Evolutionary conservation across 2,797 vertebrate species (phyloP).

Genomic region (Lates japonicus): DNA sequence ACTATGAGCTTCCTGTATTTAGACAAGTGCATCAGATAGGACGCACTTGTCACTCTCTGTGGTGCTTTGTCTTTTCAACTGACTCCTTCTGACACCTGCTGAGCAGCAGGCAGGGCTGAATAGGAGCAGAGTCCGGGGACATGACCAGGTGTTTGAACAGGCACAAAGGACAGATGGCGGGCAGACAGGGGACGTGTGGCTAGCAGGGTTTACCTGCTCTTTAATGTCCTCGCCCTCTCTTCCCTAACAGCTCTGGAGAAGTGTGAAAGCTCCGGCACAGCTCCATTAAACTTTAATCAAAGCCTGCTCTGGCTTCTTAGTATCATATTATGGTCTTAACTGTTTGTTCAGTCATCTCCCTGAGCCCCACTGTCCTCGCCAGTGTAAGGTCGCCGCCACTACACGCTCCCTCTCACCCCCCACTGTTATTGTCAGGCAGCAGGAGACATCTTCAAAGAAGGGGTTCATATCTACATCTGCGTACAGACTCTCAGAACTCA

Average conservation of each 20-base stretch:
- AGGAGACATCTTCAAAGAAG: constrained; percentile 72
- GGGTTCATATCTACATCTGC: constrained; percentile 40
- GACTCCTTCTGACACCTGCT: constrained; percentile 35
- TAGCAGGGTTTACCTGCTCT: constrained; percentile 10
- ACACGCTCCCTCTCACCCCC: constrained; percentile 3
- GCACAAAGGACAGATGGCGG: constrained; percentile 66
- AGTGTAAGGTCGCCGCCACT: not conserved
- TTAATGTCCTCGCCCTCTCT: not conserved
- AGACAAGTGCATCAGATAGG: constrained; percentile 3
- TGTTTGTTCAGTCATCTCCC: constrained; percentile 30
- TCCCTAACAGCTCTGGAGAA: not conserved
- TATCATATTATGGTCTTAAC: constrained; percentile 21
- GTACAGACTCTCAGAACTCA: constrained; percentile 51
- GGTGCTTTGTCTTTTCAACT: constrained; percentile 20
- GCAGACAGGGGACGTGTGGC: constrained; percentile 23
- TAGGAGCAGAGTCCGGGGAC: constrained; percentile 12
- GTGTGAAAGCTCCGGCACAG: not conserved
- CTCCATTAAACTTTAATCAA: constrained; percentile 40
- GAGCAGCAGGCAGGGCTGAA: constrained; percentile 40
- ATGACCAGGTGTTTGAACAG: constrained; percentile 64
- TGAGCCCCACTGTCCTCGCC: not conserved
- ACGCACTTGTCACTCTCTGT: not conserved
- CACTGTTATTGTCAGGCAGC: constrained; percentile 55
- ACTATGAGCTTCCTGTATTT: not conserved
- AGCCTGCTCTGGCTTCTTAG: constrained; percentile 34